These are phyloP conservation scores for Eremobia ochroleuca DNA, from an alignment of 2,888 invertebrate species.

Conservation along the genomic window DNA sequence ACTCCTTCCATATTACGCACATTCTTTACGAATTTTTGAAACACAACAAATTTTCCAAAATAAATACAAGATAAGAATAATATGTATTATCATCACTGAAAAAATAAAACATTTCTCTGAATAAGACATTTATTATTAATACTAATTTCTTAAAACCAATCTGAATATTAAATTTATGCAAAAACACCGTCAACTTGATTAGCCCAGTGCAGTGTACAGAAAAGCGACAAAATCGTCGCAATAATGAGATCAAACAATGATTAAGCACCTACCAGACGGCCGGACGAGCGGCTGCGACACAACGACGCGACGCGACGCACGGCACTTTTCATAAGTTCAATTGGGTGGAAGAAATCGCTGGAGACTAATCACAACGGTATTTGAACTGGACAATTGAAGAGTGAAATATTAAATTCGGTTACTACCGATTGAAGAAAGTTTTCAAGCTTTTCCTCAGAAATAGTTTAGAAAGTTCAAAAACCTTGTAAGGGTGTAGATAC, in stretches of 20 bases:
- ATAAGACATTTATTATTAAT: not conserved
- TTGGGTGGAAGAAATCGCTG: constrained; percentile 87
- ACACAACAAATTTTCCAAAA: too few species aligned
- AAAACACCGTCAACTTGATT: constrained; percentile 41
- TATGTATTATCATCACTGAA: not conserved
- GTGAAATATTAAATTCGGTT: constrained; percentile 44
- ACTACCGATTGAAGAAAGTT: not conserved
- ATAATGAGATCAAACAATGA: constrained; percentile 88
- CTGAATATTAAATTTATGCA: not conserved
- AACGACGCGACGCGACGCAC: constrained; percentile 62
- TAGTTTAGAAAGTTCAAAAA: not conserved
- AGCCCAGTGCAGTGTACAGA: constrained; percentile 19
- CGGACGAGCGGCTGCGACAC: constrained; percentile 58
- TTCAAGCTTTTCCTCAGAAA: not conserved
- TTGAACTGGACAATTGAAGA: constrained; percentile 70
- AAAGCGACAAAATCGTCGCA: constrained; percentile 69
- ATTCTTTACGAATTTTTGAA: too few species aligned
- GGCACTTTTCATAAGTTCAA: constrained; percentile 88
- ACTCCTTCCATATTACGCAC: too few species aligned
- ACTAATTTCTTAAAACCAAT: not conserved
- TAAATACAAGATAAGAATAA: too few species aligned
- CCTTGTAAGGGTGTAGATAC: not conserved
- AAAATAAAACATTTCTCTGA: not conserved
- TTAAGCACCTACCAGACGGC: constrained; percentile 73
- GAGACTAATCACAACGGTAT: constrained; percentile 85